phyloP scores from a whole-genome alignment of 2,888 invertebrate species.

The Yponomeuta malinellus region DNA sequence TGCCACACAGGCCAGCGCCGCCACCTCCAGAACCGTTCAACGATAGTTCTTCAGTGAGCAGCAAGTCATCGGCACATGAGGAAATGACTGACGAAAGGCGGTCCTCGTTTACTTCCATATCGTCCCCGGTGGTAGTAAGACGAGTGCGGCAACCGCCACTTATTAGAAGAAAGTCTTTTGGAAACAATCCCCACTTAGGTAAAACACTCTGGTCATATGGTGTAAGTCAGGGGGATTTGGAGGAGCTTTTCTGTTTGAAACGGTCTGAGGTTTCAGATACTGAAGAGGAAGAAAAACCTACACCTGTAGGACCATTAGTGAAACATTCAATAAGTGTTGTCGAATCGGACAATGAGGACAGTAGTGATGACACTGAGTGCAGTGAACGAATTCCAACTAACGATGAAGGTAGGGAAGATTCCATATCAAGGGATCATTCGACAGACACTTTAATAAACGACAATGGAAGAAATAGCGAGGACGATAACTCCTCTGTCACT shows the following conservation, averaged over 20 bases:
- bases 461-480: slow-evolving; percentile 41
- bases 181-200: slow-evolving; percentile 39
- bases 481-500: slow-evolving; percentile 48
- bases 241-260: slow-evolving; percentile 60
- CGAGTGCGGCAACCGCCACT: slow-evolving; percentile 65
- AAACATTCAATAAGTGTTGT: slow-evolving; percentile 22
- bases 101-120: slow-evolving; percentile 50
- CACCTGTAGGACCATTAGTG: slow-evolving; percentile 4
- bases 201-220: slow-evolving; percentile 70
- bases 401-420: slow-evolving; percentile 55
- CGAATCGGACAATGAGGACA: slow-evolving; percentile 34
- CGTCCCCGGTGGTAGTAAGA: slow-evolving; percentile 54
- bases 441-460: slow-evolving; percentile 68
- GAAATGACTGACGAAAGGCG: slow-evolving; percentile 40
- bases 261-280: slow-evolving; percentile 58
- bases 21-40: slow-evolving; percentile 61
- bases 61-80: slow-evolving; percentile 42
- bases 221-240: slow-evolving; percentile 64
- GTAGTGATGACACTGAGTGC: slow-evolving; percentile 40
- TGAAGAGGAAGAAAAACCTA: slow-evolving; percentile 47
- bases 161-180: slow-evolving; percentile 59
- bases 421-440: slow-evolving; percentile 63
- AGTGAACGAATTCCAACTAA: slow-evolving; percentile 29
- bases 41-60: slow-evolving; percentile 45
- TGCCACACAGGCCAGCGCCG: slow-evolving; percentile 65